Percentiles rank a stretch among this genome's conserved stretches.
These are phyloP conservation scores for Andricus grossulariae DNA, from an alignment of 1,140 invertebrate genomes.

Conservation along the genomic window DNA sequence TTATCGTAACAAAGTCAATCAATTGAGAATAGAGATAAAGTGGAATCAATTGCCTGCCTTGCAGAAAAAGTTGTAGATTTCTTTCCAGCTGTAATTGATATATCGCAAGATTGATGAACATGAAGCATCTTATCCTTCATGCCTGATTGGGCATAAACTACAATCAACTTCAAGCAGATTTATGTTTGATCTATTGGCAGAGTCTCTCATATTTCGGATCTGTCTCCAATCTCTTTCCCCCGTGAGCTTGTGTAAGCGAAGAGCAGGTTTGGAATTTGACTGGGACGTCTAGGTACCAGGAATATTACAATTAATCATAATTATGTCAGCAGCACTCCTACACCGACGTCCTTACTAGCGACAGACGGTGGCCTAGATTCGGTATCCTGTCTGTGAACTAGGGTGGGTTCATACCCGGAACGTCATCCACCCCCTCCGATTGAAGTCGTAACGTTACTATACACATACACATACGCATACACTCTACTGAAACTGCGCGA, in stretches of 20 bases:
- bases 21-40: too few species aligned
- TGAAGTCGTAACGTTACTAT: conserved; percentile 8
- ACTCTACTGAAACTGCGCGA: conserved; percentile 19
- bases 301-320: conserved; percentile 61
- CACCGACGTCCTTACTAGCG: conserved; percentile 45
- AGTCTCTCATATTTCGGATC: not conserved
- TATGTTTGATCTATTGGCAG: conserved; percentile 7
- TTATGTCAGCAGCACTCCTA: conserved; percentile 54
- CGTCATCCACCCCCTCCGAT: conserved; percentile 12
- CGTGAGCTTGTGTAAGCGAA: not conserved
- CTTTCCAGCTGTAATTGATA: not conserved
- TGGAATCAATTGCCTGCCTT: too few species aligned
- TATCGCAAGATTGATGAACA: conserved; percentile 7
- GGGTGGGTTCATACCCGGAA: conserved; percentile 1
- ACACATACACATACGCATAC: not conserved
- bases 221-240: not conserved
- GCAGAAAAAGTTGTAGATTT: not conserved
- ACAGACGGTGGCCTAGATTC: conserved; percentile 58
- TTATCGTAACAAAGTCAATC: too few species aligned
- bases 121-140: not conserved
- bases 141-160: not conserved
- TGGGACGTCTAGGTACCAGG: not conserved
- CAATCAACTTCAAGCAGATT: not conserved
- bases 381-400: conserved; percentile 34
- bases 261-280: conserved; percentile 1